Conservation (phyloP, 37 sponge, comb jelly and placozoan genomes). For the Agelas oroides region DNA sequence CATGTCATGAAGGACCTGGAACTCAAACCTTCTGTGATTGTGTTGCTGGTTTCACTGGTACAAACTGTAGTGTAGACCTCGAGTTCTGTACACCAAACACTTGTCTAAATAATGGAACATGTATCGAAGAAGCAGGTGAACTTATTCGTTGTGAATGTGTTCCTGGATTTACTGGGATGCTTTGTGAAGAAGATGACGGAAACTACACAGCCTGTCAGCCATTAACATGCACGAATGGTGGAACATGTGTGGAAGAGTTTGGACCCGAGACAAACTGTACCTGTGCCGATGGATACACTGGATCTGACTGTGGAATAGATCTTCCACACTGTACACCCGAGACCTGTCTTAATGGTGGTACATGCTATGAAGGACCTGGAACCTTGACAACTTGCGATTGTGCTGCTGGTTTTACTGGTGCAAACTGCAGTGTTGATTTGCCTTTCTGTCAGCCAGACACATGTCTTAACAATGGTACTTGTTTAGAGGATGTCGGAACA, state of each 20-base stretch:
- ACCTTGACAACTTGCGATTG: no score
- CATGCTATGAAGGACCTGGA: no score
- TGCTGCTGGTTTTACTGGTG: no score
- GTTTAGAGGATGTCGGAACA: no score
- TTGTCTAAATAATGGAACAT: constrained; percentile 73
- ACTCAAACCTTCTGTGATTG: background rate
- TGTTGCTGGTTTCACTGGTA: constrained; percentile 40
- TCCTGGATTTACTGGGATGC: constrained; percentile 23
- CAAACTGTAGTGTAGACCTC: background rate
- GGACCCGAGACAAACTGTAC: constrained; percentile 12
- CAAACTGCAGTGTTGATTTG: no score
- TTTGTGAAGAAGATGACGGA: constrained; percentile 15
- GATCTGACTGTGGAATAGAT: constrained; percentile 31
- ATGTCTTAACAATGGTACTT: no score
- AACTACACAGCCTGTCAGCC: constrained; percentile 3
- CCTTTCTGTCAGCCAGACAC: no score
- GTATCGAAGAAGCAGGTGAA: constrained; percentile 37
- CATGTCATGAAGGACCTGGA: no score
- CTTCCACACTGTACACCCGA: constrained; percentile 15
- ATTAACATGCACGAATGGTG: constrained; percentile 32
- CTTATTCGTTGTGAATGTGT: constrained; percentile 31
- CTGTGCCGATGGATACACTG: constrained; percentile 18
- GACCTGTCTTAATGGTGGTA: no score
- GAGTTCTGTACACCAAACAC: constrained; percentile 27
- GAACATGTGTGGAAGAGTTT: constrained; percentile 25